These are phyloP conservation scores for Perca fluviatilis DNA, from an alignment of 2,113 vertebrate genomes.

Conservation along the genomic window DNA sequence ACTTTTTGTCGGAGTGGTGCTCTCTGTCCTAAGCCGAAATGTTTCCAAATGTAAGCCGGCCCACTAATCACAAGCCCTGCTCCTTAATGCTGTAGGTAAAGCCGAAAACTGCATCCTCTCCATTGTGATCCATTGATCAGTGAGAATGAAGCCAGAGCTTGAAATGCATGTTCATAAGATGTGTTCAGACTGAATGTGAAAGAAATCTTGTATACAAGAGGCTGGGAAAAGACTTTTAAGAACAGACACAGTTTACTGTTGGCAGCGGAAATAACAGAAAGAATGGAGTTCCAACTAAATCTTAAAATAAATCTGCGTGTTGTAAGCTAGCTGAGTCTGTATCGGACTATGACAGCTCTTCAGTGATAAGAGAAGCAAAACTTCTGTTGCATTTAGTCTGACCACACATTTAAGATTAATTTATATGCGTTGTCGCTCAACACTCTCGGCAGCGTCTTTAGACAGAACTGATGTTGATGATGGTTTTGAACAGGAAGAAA, in stretches of 20 bases:
- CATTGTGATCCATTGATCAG: conserved; percentile 21
- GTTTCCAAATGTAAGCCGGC: conserved; percentile 50
- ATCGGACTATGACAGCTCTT: not conserved
- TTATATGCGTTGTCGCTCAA: conserved; percentile 15
- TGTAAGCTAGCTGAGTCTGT: not conserved
- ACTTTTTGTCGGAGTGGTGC: conserved; percentile 54
- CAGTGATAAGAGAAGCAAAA: not conserved
- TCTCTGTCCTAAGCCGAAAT: conserved; percentile 52
- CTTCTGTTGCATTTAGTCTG: conserved; percentile 35
- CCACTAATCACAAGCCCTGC: conserved; percentile 47
- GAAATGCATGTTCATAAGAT: conserved; percentile 1
- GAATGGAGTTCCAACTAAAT: not conserved
- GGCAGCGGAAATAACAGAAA: not conserved
- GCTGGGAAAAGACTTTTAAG: too few relatives aligned
- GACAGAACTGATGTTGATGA: not conserved
- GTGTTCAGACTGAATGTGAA: conserved; percentile 37
- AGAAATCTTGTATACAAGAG: not conserved
- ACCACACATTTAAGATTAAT: conserved; percentile 12
- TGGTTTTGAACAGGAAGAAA: conserved; percentile 7
- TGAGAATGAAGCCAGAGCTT: conserved; percentile 26
- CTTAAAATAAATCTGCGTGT: not conserved
- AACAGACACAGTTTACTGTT: not conserved
- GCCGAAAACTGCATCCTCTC: conserved; percentile 31
- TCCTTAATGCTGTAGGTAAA: conserved; percentile 51
- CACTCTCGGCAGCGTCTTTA: not conserved